Percentiles rank a stretch among this genome's conserved stretches.
Evolutionary conservation across 2,113 vertebrate species (phyloP).

Genomic region (Narcine bancroftii): DNA sequence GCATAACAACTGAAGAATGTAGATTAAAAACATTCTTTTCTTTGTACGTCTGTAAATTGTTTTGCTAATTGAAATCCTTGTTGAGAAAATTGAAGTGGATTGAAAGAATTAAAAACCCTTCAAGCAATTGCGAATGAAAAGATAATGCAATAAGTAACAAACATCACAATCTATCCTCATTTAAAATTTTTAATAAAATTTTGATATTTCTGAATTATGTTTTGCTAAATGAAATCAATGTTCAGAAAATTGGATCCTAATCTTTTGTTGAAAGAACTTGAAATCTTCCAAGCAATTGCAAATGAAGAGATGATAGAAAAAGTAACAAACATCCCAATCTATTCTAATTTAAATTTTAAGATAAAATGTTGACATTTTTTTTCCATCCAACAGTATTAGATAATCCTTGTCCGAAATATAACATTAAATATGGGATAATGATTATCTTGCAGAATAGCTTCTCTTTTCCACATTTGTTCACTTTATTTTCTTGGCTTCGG

Average conservation of each 20-base stretch:
- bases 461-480: not conserved
- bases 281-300: not conserved
- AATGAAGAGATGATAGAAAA: not conserved
- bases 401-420: not conserved
- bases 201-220: not conserved
- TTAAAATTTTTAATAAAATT: not conserved
- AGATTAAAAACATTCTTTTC: not conserved
- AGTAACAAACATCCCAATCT: not conserved
- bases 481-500: not conserved
- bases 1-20: not conserved
- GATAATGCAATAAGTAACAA: not conserved
- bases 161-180: not conserved
- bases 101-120: not conserved
- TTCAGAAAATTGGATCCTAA: not conserved
- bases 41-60: not conserved
- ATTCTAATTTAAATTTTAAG: not conserved
- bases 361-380: not conserved
- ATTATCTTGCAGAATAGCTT: not conserved
- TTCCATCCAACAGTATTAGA: not conserved
- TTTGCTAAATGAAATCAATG: not conserved
- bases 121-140: not conserved
- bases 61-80: not conserved
- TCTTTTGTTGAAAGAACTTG: not conserved
- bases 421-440: not conserved
- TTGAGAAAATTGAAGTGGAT: not conserved